Evolutionary conservation across 2,113 vertebrate genomes (phyloP), one percentile per base, ranked within the genome.

Genomic region (Chascanopsetta lugubris): DNA sequence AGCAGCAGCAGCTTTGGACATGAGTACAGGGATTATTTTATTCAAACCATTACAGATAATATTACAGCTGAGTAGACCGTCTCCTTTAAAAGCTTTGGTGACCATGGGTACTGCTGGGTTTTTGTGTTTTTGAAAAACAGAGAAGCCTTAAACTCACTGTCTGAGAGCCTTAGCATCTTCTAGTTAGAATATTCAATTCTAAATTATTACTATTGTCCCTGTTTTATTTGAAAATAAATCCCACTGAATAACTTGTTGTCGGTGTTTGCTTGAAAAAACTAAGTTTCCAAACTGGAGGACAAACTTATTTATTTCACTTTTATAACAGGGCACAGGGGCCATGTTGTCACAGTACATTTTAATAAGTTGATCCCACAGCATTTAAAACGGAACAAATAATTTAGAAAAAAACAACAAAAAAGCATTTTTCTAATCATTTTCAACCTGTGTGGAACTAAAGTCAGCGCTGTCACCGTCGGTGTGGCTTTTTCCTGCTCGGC

Each of bases 281-380:
- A 67, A 78, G 26, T 3, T 2, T 24, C 2, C 22, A 22, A 75
- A 51, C 2, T 26, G 22, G 18, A 70, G 66, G 82, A 61, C 43
- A 15, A 73, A 80, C 64, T 47, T 42, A 22, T 86, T 86, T 87
- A 82, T 82, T 87, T 76, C 61, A 75, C 73, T 80, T 72, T 72
- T 15, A 20, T 56, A 81, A 72, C 65, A 32, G 32, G 34, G 75
- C 48, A 58, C 32, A 45, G 20, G 24, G 40, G 69, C 34, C 53
- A 46, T 2, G n/a, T 70, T 22, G 51, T 71, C 75, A 83, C 69
- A 79, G 64, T 78, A 84, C 80, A 80, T 71, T 34, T 42, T 76
- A n/a, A 62, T 59, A 75, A 74, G 68, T 58, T 61, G 57, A 77
- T 75, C 55, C 68, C 69, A 85, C 77, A 77, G 49, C 45, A 9